Percentiles rank a stretch among this genome's conserved stretches.
phyloP scores from a whole-genome alignment of 2,797 vertebrate genomes.

The Aeoliscus strigatus region DNA sequence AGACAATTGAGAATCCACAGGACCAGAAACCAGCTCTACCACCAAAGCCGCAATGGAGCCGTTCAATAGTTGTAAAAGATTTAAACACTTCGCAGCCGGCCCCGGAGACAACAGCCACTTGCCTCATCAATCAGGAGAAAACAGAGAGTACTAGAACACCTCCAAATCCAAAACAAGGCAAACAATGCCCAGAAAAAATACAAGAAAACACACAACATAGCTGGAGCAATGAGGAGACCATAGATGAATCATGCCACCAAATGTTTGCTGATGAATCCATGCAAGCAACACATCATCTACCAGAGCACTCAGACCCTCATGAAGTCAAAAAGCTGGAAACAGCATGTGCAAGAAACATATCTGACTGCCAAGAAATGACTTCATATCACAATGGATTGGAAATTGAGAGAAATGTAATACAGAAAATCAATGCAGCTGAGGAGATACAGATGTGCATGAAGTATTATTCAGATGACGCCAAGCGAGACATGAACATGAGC shows the following conservation, averaged over 20 bases:
- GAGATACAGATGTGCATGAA: slow-evolving; percentile 60
- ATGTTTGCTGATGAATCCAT: slow-evolving; percentile 5
- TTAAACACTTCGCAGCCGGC: slow-evolving; percentile 52
- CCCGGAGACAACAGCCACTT: slow-evolving; percentile 70
- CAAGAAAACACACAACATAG: slow-evolving; percentile 27
- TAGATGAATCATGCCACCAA: slow-evolving; percentile 9
- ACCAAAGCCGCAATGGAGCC: slow-evolving; percentile 68
- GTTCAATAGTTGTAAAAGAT: slow-evolving; percentile 41
- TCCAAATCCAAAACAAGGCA: slow-evolving; percentile 34
- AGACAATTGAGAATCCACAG: slow-evolving; percentile 62
- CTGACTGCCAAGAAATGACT: slow-evolving; percentile 12
- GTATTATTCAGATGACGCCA: slow-evolving; percentile 44
- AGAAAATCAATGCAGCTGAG: slow-evolving; percentile 62
- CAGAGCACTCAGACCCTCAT: too few relatives aligned
- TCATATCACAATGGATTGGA: slow-evolving; percentile 21
- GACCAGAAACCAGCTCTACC: slow-evolving; percentile 67
- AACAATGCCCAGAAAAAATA: slow-evolving; percentile 38
- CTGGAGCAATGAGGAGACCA: slow-evolving; percentile 9
- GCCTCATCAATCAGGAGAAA: slow-evolving; percentile 39
- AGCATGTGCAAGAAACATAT: too few relatives aligned
- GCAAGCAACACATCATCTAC: slow-evolving; percentile 26
- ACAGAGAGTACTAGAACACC: slow-evolving; percentile 28
- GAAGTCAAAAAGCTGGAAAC: too few relatives aligned
- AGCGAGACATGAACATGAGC: slow-evolving; percentile 47
- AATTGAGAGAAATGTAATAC: slow-evolving; percentile 64